phyloP scores from a whole-genome alignment of 2,888 invertebrate genomes.

The Germaria angustata region DNA sequence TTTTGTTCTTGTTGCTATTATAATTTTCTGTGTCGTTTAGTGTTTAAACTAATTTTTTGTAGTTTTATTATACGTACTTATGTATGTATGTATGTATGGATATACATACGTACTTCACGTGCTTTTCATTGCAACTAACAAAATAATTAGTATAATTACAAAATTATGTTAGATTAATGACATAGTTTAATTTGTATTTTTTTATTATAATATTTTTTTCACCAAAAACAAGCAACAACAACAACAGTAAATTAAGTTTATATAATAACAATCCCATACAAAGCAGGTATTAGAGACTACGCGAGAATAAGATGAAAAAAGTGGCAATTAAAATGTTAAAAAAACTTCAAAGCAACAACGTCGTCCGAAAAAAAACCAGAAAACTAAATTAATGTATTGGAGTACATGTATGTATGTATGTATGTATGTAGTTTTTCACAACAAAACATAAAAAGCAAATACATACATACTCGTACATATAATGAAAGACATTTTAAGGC shows the following conservation, averaged over 20 bases:
- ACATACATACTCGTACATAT: no score
- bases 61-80: conserved; percentile 1
- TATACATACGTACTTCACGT: no score
- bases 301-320: neutral
- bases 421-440: neutral
- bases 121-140: conserved; percentile 15
- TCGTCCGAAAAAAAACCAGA: neutral
- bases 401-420: neutral
- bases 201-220: neutral
- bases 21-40: conserved; percentile 50
- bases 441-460: no score
- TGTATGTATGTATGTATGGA: no score
- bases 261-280: neutral
- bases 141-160: conserved; percentile 61
- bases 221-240: neutral
- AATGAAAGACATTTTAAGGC: no score
- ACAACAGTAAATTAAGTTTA: neutral
- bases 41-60: conserved; percentile 29
- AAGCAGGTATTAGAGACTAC: neutral
- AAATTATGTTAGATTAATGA: conserved; percentile 59
- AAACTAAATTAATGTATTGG: neutral
- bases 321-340: neutral
- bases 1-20: conserved; percentile 25
- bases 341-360: neutral
- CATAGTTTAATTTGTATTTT: conserved; percentile 38